These are phyloP conservation scores for Brachirus orientalis DNA, from an alignment of 2,113 vertebrate genomes.

Conservation along the genomic window DNA sequence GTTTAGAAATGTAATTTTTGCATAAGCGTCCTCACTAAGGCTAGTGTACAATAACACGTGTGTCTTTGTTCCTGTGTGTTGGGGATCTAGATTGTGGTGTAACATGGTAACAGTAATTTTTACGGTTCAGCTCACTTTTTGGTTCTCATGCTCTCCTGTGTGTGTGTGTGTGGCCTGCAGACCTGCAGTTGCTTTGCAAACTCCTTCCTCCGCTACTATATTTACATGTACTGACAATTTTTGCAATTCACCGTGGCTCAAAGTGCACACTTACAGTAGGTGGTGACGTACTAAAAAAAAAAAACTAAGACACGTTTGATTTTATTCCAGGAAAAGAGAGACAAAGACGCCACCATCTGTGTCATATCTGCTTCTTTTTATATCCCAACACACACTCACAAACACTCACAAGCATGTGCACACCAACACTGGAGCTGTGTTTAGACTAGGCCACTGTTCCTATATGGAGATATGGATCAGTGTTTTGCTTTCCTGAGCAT, in stretches of 20 bases:
- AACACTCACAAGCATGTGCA: not conserved
- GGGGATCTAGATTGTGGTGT: conserved; percentile 35
- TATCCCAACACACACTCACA: not conserved
- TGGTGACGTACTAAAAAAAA: not conserved
- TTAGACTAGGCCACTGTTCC: conserved; percentile 70
- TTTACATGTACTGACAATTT: not conserved
- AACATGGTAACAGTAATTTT: conserved; percentile 19
- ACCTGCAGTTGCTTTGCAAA: not conserved
- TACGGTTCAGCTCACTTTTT: too few relatives aligned
- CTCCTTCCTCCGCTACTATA: not conserved
- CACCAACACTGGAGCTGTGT: conserved; percentile 46
- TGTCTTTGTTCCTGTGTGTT: conserved; percentile 28
- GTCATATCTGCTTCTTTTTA: conserved; percentile 29
- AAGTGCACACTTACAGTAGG: not conserved
- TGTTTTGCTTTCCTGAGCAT: conserved; percentile 64
- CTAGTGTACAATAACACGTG: too few relatives aligned
- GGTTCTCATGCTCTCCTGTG: not conserved
- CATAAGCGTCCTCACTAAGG: too few relatives aligned
- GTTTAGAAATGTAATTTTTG: too few relatives aligned
- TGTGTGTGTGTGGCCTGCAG: conserved; percentile 9
- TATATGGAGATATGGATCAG: conserved; percentile 72
- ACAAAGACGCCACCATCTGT: not conserved
- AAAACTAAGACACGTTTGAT: not conserved
- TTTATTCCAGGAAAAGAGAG: conserved; percentile 1
- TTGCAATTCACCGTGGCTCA: conserved; percentile 1